Conservation (phyloP, 2,113 vertebrate genomes). For the Agapornis roseicollis region DNA sequence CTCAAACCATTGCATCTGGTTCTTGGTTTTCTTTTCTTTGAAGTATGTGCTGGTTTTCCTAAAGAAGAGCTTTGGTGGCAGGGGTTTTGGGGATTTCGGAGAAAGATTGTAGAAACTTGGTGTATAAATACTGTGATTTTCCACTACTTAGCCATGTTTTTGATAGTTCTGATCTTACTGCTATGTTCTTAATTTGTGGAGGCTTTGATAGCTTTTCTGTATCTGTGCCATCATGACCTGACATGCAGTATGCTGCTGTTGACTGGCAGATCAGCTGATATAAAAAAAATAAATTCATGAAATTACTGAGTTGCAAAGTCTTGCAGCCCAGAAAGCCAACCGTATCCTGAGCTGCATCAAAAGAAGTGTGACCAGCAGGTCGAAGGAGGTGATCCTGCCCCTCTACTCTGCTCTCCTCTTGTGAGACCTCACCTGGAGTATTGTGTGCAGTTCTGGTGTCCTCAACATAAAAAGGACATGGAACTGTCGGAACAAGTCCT, state of each 20-base stretch:
- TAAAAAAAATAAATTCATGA: background rate
- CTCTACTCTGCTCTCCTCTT: too few species aligned
- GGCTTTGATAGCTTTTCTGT: background rate
- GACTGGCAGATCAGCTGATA: background rate
- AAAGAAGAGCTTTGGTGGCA: background rate
- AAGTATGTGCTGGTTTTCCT: background rate
- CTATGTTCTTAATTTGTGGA: background rate
- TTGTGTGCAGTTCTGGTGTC: too few species aligned
- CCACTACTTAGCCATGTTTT: background rate
- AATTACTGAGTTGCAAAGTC: background rate
- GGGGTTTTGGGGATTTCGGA: fast-evolving
- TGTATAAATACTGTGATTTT: background rate
- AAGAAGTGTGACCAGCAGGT: too few species aligned
- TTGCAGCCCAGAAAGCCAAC: too few species aligned
- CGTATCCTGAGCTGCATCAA: too few species aligned
- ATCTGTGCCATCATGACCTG: background rate
- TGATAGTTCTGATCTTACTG: fast-evolving
- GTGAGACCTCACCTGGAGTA: too few species aligned
- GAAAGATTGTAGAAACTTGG: background rate
- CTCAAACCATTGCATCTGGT: background rate
- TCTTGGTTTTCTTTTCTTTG: background rate
- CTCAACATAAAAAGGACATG: too few species aligned
- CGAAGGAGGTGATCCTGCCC: too few species aligned
- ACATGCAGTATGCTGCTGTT: background rate
- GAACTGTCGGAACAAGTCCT: too few species aligned